A percentile compares a stretch with the other conserved stretches of the same genome.
These are phyloP conservation scores for Dinomys branickii DNA, from an alignment of 2,113 vertebrate species.

Conservation along the genomic window DNA sequence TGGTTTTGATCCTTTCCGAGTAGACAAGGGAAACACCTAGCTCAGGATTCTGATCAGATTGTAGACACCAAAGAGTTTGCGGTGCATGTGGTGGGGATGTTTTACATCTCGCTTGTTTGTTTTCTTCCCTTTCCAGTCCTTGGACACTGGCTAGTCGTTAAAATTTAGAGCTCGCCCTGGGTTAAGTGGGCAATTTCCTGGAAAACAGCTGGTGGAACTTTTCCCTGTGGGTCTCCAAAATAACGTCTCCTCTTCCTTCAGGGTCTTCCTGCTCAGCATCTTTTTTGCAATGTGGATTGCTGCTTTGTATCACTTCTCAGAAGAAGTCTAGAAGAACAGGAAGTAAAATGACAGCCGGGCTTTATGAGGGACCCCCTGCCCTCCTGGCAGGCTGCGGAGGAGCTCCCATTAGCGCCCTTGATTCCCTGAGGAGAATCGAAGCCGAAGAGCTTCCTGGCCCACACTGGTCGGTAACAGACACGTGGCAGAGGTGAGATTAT, in stretches of 20 bases:
- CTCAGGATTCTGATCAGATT: background rate
- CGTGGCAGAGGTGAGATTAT: background rate
- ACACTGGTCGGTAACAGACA: background rate
- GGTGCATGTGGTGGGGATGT: background rate
- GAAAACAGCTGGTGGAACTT: conserved; percentile 66
- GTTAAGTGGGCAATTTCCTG: conserved; percentile 69
- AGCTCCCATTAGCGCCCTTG: background rate
- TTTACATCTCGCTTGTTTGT: background rate
- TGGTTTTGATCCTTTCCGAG: background rate
- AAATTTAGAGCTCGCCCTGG: conserved; percentile 35
- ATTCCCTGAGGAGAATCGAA: background rate
- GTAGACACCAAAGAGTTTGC: background rate
- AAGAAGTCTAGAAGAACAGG: conserved; percentile 3
- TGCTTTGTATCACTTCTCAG: conserved; percentile 8
- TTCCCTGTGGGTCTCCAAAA: background rate
- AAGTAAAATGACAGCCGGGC: background rate
- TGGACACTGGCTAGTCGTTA: conserved; percentile 25
- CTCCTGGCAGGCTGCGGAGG: background rate
- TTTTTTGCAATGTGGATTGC: background rate
- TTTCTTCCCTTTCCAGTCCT: conserved; percentile 50
- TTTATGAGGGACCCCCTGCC: fast-evolving
- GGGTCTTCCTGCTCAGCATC: background rate
- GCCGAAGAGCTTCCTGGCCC: background rate
- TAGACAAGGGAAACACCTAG: background rate
- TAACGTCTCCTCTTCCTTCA: conserved; percentile 54